These are phyloP conservation scores for Tichodroma muraria DNA, from an alignment of 2,113 vertebrate genomes.

Conservation along the genomic window DNA sequence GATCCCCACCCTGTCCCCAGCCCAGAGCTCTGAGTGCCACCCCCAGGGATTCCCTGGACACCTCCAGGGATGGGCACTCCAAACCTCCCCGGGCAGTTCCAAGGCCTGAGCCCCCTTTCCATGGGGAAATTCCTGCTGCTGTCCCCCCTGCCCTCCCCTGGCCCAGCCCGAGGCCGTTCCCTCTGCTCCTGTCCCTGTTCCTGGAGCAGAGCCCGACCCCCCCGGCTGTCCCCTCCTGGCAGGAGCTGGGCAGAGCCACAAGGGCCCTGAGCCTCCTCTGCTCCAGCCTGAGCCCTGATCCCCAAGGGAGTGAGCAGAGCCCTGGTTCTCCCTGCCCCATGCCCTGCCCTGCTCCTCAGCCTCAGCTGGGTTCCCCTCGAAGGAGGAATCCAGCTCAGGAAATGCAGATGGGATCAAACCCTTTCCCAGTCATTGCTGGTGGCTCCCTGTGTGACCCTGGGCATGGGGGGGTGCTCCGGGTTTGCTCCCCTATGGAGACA, in stretches of 20 bases:
- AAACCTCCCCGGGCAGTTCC: background rate
- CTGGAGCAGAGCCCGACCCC: too few species aligned
- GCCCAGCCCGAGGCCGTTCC: too few species aligned
- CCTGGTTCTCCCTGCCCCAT: background rate
- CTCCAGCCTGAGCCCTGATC: background rate
- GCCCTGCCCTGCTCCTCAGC: background rate
- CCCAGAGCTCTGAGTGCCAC: background rate
- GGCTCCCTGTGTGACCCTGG: background rate
- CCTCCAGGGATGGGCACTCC: background rate
- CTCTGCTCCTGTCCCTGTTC: too few species aligned
- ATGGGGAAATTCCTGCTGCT: too few species aligned
- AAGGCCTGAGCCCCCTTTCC: too few species aligned
- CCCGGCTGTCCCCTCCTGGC: too few species aligned
- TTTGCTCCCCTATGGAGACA: background rate
- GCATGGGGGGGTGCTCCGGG: accelerated
- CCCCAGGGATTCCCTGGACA: background rate
- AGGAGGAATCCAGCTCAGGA: background rate
- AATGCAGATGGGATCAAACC: accelerated
- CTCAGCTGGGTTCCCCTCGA: accelerated
- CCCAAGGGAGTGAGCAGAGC: background rate
- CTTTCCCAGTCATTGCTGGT: too few species aligned
- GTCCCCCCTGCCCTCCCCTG: too few species aligned
- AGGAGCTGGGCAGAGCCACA: too few species aligned
- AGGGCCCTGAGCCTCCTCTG: background rate
- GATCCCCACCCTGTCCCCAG: background rate